phyloP scores from a whole-genome alignment of 2,113 vertebrate species.

The Seriola dumerili region DNA sequence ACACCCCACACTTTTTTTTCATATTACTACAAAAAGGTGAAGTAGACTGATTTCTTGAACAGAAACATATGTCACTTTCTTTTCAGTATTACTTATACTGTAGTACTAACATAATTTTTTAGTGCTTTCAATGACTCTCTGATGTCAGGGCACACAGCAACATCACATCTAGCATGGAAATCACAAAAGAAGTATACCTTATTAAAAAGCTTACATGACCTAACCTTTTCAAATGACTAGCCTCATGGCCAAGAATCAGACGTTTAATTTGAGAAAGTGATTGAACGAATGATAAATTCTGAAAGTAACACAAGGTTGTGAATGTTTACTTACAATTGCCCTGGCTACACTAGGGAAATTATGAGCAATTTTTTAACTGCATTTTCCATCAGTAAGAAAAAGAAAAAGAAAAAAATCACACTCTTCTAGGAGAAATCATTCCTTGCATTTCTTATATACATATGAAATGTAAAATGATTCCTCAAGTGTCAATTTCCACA shows the following conservation, averaged over 20 bases:
- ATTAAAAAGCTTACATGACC: neutral
- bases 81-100: no score
- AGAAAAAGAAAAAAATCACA: neutral
- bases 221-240: neutral
- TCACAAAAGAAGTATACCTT: neutral
- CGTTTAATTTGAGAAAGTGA: neutral
- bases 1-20: neutral
- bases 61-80: neutral
- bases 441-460: neutral
- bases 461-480: neutral
- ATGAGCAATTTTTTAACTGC: conserved; percentile 26
- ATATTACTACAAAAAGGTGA: no score
- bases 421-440: neutral
- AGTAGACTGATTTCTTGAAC: neutral
- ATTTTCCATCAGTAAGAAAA: conserved; percentile 31
- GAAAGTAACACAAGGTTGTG: conserved; percentile 21
- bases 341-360: conserved; percentile 5
- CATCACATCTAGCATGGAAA: neutral
- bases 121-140: neutral
- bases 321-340: conserved; percentile 7
- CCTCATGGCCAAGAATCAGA: neutral
- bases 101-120: neutral
- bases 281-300: conserved; percentile 15
- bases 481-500: neutral
- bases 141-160: neutral